Conservation (phyloP, 30 jellyfish, hydroid and myxozoan species). For the Cassiopea xamachana region DNA sequence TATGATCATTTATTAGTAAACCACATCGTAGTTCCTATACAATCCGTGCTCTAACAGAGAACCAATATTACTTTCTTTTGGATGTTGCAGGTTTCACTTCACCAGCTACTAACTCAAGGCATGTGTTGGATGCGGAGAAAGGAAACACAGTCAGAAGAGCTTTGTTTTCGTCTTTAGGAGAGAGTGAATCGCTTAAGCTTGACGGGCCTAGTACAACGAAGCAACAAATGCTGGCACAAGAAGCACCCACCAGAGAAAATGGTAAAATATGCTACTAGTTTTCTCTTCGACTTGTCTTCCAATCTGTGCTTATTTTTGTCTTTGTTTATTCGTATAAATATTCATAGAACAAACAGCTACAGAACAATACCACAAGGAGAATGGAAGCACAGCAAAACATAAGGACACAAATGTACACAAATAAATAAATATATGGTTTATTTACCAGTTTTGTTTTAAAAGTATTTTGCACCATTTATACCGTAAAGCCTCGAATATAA, state of each 20-base stretch:
- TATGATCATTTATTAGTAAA: not conserved
- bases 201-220: not conserved
- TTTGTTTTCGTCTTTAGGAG: slow-evolving; percentile 26
- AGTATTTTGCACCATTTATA: too few species aligned
- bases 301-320: too few species aligned
- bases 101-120: slow-evolving; percentile 9
- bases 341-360: too few species aligned
- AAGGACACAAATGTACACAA: too few species aligned
- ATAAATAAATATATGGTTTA: too few species aligned
- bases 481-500: too few species aligned
- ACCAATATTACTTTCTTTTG: not conserved
- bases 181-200: not conserved
- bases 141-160: slow-evolving; percentile 40
- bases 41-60: not conserved
- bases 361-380: too few species aligned
- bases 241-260: slow-evolving; percentile 30
- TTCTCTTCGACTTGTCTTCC: too few species aligned
- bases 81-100: slow-evolving; percentile 3
- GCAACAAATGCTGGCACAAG: not conserved
- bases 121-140: not conserved
- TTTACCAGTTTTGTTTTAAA: too few species aligned
- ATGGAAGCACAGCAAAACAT: too few species aligned
- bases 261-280: not conserved
- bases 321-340: too few species aligned
- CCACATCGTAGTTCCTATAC: too few species aligned